Base-by-base conservation (phyloP, 2,888 invertebrate genomes). In the Lochmaea crataegi region DNA sequence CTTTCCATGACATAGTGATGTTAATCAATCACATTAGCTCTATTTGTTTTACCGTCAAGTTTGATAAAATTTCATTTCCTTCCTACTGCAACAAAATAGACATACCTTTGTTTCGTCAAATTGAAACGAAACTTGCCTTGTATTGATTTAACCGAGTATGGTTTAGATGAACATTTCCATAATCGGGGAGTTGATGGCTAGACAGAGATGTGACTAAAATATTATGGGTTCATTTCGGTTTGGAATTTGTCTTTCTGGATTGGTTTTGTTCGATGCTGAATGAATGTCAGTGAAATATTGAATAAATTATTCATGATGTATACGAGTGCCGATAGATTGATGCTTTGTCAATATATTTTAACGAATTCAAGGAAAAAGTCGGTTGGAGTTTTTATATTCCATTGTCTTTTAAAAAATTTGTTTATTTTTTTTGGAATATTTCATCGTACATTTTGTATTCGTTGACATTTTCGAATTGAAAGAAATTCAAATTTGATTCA, bases 41-140 rank as follows among this genome's bases (percentile, higher is more conserved):
- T 73, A 66, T 73, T 69, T 64, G 60, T 69, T 61, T n/a, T 26
- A 61, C 60, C 58, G 66, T 70, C 73, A 73, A 63, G 63, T 67
- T 66, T 73, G 66, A 73, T 73, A 73, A 73, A 70, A 73, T 66
- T 65, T 66, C 61, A 73, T 66, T 70, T 61, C 41, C 56, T 58
- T 66, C 32, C 48, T 45, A 45, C 26, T 61, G 38, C 63, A 66
- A 63, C 42, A 42, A 68, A 65, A 73, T 41, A 73, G 32, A 41
- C 68, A 51, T 51, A 22, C 41, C 51, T 48, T 56, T 65, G 65
- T 67, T 70, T 41, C 61, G 64, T 61, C 68, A 72, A 72, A 72
- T 72, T 72, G 66, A 63, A 67, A 68, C 66, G 67, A 72, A 67
- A 63, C 63, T 72, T 72, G 72, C 68, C 22, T 18, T 60, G 61